Conservation (phyloP, 2,797 vertebrate genomes). For the Dicrostonyx torquatus region DNA sequence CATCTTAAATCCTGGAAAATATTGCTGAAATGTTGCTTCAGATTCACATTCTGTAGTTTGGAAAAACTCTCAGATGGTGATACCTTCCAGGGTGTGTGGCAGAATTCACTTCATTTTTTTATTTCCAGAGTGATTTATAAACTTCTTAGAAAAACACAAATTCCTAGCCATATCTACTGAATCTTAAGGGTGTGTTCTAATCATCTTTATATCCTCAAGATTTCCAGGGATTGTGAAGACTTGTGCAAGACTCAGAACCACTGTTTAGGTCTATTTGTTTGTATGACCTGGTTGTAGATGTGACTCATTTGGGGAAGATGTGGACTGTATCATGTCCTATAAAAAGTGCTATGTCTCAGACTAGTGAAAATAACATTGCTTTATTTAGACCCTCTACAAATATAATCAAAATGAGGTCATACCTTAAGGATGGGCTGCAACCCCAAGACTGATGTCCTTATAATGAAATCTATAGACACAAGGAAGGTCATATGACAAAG, state of each 20-base stretch:
- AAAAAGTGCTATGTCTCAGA: neutral
- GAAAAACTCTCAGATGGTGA: neutral
- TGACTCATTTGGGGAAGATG: neutral
- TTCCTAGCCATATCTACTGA: neutral
- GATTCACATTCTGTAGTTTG: neutral
- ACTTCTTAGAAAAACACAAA: constrained; percentile 5
- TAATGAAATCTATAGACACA: neutral
- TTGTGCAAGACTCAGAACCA: neutral
- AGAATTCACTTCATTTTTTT: neutral
- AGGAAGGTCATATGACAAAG: neutral
- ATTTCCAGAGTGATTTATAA: neutral
- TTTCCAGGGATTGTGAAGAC: neutral
- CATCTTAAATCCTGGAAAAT: neutral
- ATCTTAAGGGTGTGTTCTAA: neutral
- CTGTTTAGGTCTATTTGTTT: neutral
- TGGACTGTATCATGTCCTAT: neutral
- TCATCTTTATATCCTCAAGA: neutral
- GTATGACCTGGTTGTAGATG: neutral
- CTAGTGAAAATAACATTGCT: neutral
- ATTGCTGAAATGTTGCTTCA: neutral
- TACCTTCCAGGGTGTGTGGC: neutral
- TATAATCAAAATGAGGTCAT: neutral
- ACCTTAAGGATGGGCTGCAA: neutral
- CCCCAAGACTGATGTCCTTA: neutral
- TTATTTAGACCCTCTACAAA: neutral